These are phyloP conservation scores for Ammodramus savannarum DNA, from an alignment of 2,113 vertebrate species.

Conservation along the genomic window DNA sequence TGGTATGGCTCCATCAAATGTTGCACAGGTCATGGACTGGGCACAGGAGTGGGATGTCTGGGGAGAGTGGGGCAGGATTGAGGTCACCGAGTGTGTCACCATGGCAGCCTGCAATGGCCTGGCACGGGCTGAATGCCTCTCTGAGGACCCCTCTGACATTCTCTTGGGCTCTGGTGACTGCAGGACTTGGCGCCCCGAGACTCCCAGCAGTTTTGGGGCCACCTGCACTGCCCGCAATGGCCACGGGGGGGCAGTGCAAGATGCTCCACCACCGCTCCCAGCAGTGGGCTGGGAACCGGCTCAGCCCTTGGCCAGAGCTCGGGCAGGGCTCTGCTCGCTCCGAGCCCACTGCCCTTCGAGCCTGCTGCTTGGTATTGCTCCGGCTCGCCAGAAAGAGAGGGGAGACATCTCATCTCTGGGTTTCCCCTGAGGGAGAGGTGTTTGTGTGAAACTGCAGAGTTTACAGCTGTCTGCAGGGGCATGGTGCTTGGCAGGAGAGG, in stretches of 20 bases:
- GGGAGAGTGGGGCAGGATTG: too few relatives aligned
- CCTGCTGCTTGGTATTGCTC: background rate
- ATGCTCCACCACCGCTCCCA: fast-evolving
- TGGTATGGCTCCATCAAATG: background rate
- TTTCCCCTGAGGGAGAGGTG: background rate
- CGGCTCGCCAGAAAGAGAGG: fast-evolving
- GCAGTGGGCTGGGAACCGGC: background rate
- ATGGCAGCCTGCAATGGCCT: background rate
- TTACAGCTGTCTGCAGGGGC: background rate
- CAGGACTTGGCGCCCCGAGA: fast-evolving
- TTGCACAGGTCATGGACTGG: fast-evolving
- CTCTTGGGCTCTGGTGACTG: background rate
- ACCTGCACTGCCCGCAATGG: background rate
- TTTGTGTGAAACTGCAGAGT: background rate
- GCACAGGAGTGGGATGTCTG: background rate
- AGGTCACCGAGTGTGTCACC: fast-evolving
- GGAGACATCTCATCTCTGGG: background rate
- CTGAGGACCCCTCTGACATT: fast-evolving
- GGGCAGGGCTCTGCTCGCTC: fast-evolving
- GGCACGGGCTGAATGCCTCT: background rate
- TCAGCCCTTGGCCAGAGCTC: background rate
- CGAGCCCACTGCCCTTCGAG: fast-evolving
- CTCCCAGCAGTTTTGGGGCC: background rate
- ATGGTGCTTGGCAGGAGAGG: background rate
- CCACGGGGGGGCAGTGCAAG: constrained; percentile 25